Evolutionary conservation across 2,888 invertebrate genomes (phyloP), one percentile per base, ranked within the genome.

Genomic region (Strigamia crassipes): DNA sequence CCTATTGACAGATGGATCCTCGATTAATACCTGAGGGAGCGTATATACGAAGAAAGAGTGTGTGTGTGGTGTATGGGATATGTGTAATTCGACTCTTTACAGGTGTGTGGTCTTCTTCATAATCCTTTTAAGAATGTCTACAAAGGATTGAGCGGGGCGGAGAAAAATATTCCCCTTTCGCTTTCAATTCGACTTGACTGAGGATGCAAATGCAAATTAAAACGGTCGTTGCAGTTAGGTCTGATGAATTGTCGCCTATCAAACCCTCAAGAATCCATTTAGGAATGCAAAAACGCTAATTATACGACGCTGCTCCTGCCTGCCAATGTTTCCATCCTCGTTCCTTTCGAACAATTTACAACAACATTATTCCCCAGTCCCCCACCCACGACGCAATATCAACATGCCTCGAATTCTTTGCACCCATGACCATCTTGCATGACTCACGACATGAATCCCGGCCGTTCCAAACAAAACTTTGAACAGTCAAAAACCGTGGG

Each of bases 231-330:
- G 12, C 73, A 73, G 23, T 73, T 73, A 73, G 31, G 27, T 12
- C 73, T 73, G 73, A 73, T 73, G 73, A 73, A 73, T 73, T 73
- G 73, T 73, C 73, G 23, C 73, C 73, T 73, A 73, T 73, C 73
- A 73, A 73, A 73, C 73, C 73, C 73, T 31, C 73, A 73, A 73
- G 73, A 73, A 73, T 73, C 73, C 73, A 10, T 27, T 10, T 10
- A 73, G 73, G 73, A 73, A 73, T 73, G 73, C 73, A 73, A 31
- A 73, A 31, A 73, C 73, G 73, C 73, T 73, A 73, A 73, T 73
- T 73, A 73, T 27, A 73, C 73, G 73, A 73, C 27, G 73, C 73
- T 73, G 73, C n/a, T 31, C 27, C 27, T 73, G 73, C n/a, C n/a
- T 31, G 73, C 27, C 73, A 56, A 18, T 18, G 56, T 27, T 31